Conservation (phyloP, 2,113 vertebrate species). For the Anser brachyrhynchus region DNA sequence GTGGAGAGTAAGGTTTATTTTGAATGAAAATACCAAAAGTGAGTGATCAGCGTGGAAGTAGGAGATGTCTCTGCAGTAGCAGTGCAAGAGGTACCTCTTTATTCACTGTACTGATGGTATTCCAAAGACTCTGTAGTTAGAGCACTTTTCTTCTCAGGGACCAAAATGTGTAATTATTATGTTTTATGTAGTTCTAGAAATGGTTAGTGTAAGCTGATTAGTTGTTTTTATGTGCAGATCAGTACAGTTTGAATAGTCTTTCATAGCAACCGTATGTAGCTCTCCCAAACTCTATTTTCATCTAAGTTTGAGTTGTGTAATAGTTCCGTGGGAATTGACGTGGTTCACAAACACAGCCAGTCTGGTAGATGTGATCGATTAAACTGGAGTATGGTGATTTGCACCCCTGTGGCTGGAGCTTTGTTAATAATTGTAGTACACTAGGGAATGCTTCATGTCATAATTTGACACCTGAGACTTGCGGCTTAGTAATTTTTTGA, state of each 20-base stretch:
- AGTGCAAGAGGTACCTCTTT: background rate
- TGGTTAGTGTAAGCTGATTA: background rate
- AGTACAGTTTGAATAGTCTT: background rate
- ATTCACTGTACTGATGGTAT: background rate
- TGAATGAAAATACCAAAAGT: background rate
- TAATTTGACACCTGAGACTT: background rate
- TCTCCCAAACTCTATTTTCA: background rate
- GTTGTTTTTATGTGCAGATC: background rate
- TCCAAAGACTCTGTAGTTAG: conserved; percentile 50
- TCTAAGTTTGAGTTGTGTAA: background rate
- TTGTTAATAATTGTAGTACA: conserved; percentile 7
- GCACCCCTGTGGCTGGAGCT: background rate
- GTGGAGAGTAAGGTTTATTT: background rate
- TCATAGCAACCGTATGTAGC: background rate
- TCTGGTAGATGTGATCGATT: background rate
- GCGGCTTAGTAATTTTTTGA: background rate
- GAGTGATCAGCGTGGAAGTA: background rate
- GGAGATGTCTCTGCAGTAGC: background rate
- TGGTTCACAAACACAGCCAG: background rate
- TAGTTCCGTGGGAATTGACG: background rate
- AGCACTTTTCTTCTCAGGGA: conserved; percentile 66
- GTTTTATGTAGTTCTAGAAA: conserved; percentile 19
- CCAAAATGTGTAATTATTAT: background rate
- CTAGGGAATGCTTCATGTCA: background rate
- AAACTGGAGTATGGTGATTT: background rate